Evolutionary conservation across 2,888 invertebrate species (phyloP).

Genomic region (Melinaea marsaeus): DNA sequence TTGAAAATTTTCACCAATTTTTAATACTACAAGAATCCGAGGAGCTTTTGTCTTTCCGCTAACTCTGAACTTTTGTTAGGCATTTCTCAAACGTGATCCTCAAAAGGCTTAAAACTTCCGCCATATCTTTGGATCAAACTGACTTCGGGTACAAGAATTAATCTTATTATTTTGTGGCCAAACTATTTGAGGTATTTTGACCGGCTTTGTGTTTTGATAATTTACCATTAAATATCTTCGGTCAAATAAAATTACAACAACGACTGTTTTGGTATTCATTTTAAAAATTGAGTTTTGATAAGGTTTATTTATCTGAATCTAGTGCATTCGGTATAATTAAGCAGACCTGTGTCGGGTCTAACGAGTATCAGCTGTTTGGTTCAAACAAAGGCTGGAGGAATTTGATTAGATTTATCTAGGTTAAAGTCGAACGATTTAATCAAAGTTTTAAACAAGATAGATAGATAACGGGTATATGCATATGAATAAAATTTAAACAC

Average conservation of each 20-base stretch:
- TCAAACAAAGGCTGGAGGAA: slow-evolving; percentile 2
- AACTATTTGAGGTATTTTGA: slow-evolving; percentile 19
- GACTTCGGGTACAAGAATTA: slow-evolving; percentile 25
- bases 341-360: background rate
- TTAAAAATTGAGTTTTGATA: background rate
- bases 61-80: slow-evolving; percentile 15
- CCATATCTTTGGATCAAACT: slow-evolving; percentile 31
- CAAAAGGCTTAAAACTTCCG: slow-evolving; percentile 30
- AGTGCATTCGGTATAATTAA: slow-evolving; percentile 1
- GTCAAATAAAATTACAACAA: background rate
- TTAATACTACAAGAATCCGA: slow-evolving; percentile 20
- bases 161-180: slow-evolving; percentile 28
- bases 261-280: background rate
- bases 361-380: background rate
- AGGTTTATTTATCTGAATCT: background rate
- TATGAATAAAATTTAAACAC: too few relatives aligned
- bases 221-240: background rate
- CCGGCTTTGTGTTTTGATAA: slow-evolving; percentile 11
- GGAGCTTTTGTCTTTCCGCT: slow-evolving; percentile 24
- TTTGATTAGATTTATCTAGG: background rate
- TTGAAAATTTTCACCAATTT: slow-evolving; percentile 17
- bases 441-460: background rate
- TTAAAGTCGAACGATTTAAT: background rate
- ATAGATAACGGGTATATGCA: background rate
- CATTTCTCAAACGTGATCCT: slow-evolving; percentile 19